Evolutionary conservation across 2,113 vertebrate species (phyloP), one percentile per base, ranked within the genome.

Genomic region (Salvelinus namaycush): DNA sequence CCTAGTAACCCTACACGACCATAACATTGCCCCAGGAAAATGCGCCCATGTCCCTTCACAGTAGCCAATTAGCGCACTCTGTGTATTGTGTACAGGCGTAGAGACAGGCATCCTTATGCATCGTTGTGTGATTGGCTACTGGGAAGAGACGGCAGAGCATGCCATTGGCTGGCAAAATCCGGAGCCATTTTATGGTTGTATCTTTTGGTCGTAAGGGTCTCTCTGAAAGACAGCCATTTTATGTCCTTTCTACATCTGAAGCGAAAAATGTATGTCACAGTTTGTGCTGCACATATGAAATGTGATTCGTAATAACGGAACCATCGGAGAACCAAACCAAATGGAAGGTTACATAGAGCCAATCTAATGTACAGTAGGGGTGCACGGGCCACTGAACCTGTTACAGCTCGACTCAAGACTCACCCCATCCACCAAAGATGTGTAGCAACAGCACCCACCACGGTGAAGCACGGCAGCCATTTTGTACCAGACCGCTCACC

Each of bases 161-260:
- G 0, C 59, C n/a, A 86, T 86, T 91, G 88, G 91, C 51, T 79
- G 57, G 18, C 59, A 62, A 26, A 82, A 76, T 54, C 72, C 51
- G 87, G 64, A 84, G 90, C 88, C 91, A 92, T 92, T 88, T 92
- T 90, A 79, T 70, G 83, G 78, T 29, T n/a, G 76, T 79, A 59
- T 57, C 7, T 4, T 75, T 83, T 72, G 1, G 7, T 62, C 13
- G n/a, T 68, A 71, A 70, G 66, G 0, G 5, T 5, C 3, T 5
- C 3, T 62, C 34, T 64, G 68, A 3, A 29, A 27, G 67, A 1
- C 82, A 83, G 57, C 90, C 91, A 92, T 92, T 91, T 8, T 6
- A 24, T 24, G 11, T 24, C 14, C 29, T 65, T 27, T 60, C 18
- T 68, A 60, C 59, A 34, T 60, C 31, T 39, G 11, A 22, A 62